Evolutionary conservation across 2,797 vertebrate species (phyloP), one percentile per base, ranked within the genome.

Genomic region (Halcyon leucocephala): DNA sequence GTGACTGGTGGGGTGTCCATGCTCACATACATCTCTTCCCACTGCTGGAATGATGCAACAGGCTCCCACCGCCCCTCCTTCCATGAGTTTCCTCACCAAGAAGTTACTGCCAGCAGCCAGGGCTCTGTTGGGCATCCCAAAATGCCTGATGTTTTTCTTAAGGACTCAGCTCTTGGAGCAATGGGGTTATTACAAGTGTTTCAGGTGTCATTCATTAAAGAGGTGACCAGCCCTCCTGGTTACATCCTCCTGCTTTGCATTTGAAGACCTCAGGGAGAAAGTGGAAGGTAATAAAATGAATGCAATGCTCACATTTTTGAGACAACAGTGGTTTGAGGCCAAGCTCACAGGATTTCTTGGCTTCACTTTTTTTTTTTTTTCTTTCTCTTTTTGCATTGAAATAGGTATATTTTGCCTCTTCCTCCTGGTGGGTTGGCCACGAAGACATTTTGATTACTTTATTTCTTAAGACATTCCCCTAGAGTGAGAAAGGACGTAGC

Each of bases 1-100:
- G 20, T 3, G 6, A 18, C 44, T 6, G 3, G 14, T 8, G 37
- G 13, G 31, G 12, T 52, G n/a, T 26, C 41, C 1, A 0, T 22
- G 25, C 57, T 58, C 64, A 73, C 24, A 61, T 31, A 8, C 41
- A 49, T 67, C 57, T 22, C 29, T 24, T 90, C 20, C 28, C 0
- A 2, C 31, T 13, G 41, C 35, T 0, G 1, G 31, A 52, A 24
- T 2, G 0, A 49, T 7, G 41, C 0, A 1, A 35, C 14, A 62
- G 18, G 46, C n/a, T 89, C 66, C 58, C n/a, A 54, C 19, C n/a
- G 85, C 16, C 25, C 25, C 7, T 64, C 14, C 25, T 58, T 60
- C 21, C 33, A 1, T 1, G 25, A 26, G 14, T 66, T 66, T 84
- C 31, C 12, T 58, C 66, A 70, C 51, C 2, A 0, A 77, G 24